A percentile compares a stretch with the other conserved stretches of the same genome.
Evolutionary conservation across 1,140 invertebrate species (phyloP).

Genomic region (Apis dorsata): DNA sequence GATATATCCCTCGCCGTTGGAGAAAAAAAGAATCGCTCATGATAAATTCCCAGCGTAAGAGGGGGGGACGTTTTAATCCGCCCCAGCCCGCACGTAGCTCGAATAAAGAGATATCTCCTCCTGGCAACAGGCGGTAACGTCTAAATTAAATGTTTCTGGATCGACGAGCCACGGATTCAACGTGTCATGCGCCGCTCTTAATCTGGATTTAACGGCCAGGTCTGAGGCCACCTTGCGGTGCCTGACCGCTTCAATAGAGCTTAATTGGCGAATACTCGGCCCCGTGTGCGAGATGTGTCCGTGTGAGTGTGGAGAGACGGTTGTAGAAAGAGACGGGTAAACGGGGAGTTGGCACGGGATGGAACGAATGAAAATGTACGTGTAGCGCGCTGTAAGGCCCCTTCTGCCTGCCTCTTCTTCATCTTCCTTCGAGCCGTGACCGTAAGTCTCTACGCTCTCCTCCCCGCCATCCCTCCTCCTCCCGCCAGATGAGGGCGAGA

Average conservation of each 20-base stretch:
- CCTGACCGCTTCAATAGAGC: conserved; percentile 68
- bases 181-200: conserved; percentile 71
- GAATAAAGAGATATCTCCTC: conserved; percentile 70
- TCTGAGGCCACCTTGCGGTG: conserved; percentile 66
- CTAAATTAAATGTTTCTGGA: conserved; percentile 75
- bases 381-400: conserved; percentile 45
- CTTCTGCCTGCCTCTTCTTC: conserved; percentile 33
- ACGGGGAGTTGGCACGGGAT: neutral
- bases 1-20: neutral
- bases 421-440: conserved; percentile 26
- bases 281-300: conserved; percentile 6
- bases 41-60: conserved; percentile 27
- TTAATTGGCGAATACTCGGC: conserved; percentile 71
- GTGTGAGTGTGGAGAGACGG: conserved; percentile 41
- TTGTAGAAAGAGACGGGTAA: conserved; percentile 16
- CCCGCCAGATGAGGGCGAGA: conserved; percentile 54
- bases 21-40: conserved; percentile 24
- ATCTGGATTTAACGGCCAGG: conserved; percentile 73
- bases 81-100: conserved; percentile 8
- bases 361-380: conserved; percentile 34
- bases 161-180: conserved; percentile 68
- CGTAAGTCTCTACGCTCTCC: conserved; percentile 15
- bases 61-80: conserved; percentile 47
- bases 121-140: conserved; percentile 68
- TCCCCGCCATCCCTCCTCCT: neutral